Conservation (phyloP, 2,888 invertebrate species). For the Phoronis australis region DNA sequence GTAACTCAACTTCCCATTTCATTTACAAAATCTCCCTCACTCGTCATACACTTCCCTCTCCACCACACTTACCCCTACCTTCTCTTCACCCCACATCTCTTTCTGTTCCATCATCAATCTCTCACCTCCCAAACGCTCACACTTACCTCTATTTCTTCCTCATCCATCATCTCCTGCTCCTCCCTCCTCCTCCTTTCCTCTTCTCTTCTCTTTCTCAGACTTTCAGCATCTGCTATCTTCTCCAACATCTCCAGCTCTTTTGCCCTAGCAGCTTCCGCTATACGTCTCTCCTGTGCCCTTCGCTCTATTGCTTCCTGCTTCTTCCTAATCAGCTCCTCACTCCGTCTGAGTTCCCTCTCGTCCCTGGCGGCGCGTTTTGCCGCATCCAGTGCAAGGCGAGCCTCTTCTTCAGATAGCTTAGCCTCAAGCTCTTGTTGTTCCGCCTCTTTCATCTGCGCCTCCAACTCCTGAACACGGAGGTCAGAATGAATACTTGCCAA, state of each 20-base stretch:
- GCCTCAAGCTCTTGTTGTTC: constrained; percentile 8
- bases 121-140: too few relatives aligned
- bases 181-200: too few relatives aligned
- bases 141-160: constrained; percentile 24
- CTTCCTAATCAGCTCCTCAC: constrained; percentile 19
- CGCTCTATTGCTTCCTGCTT: constrained; percentile 26
- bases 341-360: constrained; percentile 31
- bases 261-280: constrained; percentile 28
- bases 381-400: constrained; percentile 25
- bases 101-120: too few relatives aligned
- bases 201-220: constrained; percentile 25
- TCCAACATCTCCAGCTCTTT: constrained; percentile 38
- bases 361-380: constrained; percentile 27
- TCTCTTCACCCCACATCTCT: too few relatives aligned
- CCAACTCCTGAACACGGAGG: constrained; percentile 20
- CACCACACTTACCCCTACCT: too few relatives aligned
- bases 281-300: constrained; percentile 28
- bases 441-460: constrained; percentile 28
- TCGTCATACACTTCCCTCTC: too few relatives aligned
- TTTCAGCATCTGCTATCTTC: constrained; percentile 34
- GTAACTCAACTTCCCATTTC: too few relatives aligned
- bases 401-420: constrained; percentile 33
- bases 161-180: constrained; percentile 28
- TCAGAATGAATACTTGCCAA: background rate
- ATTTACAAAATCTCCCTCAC: too few relatives aligned